Percentiles rank a stretch among this genome's conserved stretches.
Conservation (phyloP, 2,888 invertebrate species). For the Periphyllus acericola region DNA sequence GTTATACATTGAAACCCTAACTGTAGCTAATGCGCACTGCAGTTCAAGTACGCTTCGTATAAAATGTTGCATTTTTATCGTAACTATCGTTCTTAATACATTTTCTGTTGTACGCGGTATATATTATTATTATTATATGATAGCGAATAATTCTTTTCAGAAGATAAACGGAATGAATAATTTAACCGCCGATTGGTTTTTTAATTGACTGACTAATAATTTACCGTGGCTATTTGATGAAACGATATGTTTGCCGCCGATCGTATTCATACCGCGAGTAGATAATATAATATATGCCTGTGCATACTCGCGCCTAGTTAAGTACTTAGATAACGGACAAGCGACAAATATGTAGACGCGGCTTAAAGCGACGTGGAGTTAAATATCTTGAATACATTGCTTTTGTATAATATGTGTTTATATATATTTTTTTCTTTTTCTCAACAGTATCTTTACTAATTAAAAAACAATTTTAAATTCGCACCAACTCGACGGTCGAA, state of each 20-base stretch:
- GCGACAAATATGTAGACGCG: conserved; percentile 46
- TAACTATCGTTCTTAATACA: neutral
- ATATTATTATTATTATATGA: neutral
- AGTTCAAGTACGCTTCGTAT: neutral
- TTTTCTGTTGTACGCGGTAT: neutral
- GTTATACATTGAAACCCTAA: too few species aligned
- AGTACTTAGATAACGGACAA: conserved; percentile 28
- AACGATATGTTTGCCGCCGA: neutral
- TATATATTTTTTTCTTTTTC: neutral
- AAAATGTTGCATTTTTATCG: neutral
- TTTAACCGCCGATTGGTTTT: neutral
- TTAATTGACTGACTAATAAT: conserved; percentile 26
- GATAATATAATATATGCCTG: neutral
- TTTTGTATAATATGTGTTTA: neutral
- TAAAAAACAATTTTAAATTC: conserved; percentile 41
- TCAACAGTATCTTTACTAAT: conserved; percentile 2
- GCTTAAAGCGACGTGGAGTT: neutral
- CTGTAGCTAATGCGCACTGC: too few species aligned
- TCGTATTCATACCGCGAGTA: too few species aligned
- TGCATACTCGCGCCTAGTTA: too few species aligned
- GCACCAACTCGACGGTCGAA: too few species aligned
- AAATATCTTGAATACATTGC: conserved; percentile 3
- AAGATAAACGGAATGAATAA: neutral
- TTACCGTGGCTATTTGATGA: neutral
- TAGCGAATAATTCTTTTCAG: neutral